phyloP scores from a whole-genome alignment of 2,888 invertebrate genomes.

The Pogonocherus hispidulus region DNA sequence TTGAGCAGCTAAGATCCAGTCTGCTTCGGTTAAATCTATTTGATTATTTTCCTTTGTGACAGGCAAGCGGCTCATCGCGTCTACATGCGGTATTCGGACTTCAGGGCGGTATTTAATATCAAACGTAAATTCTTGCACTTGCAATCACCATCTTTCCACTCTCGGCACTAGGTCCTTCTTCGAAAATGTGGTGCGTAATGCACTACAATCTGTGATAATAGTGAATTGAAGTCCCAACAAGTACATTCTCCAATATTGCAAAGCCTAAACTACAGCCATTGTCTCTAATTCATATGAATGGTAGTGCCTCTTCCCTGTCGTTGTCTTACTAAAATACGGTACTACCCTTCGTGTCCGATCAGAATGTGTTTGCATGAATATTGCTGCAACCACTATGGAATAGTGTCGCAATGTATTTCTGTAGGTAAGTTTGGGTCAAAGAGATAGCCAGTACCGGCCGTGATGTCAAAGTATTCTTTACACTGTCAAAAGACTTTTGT shows the following conservation, averaged over 20 bases:
- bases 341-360: constrained; percentile 44
- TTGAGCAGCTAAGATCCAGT: too few relatives aligned
- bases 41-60: background rate
- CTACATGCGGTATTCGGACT: background rate
- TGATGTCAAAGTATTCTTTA: constrained; percentile 22
- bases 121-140: background rate
- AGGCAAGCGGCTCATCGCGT: background rate
- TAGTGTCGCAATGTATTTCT: constrained; percentile 55
- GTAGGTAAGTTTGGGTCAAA: constrained; percentile 47
- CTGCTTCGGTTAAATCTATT: too few relatives aligned
- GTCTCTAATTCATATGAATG: constrained; percentile 1
- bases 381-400: constrained; percentile 49
- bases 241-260: background rate
- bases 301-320: constrained; percentile 37
- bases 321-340: constrained; percentile 58
- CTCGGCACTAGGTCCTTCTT: background rate
- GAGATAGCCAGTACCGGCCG: constrained; percentile 43
- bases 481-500: constrained; percentile 32
- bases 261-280: background rate
- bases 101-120: background rate
- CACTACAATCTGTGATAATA: background rate
- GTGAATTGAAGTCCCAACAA: background rate
- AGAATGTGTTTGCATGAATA: constrained; percentile 53
- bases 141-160: background rate
- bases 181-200: background rate